Conservation (phyloP, 2,888 invertebrate species). For the Aphodius granarius region DNA sequence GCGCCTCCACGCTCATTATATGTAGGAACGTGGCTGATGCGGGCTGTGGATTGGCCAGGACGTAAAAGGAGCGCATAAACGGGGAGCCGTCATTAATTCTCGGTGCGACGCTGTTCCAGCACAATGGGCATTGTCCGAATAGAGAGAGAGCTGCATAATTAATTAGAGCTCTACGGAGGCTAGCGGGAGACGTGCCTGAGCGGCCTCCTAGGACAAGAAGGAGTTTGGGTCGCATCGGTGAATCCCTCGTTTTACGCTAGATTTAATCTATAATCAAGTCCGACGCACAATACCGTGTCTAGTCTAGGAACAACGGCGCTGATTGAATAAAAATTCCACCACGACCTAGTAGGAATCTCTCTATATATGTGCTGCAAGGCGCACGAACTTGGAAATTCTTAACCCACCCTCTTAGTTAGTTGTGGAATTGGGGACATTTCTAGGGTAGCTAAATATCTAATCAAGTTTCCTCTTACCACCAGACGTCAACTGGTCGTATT, state of each 20-base stretch:
- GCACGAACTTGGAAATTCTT: background rate
- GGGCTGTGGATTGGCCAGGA: background rate
- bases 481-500: background rate
- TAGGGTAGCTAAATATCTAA: background rate
- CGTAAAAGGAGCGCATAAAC: background rate
- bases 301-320: background rate
- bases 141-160: slow-evolving; percentile 40
- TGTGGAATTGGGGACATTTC: background rate
- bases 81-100: slow-evolving; percentile 39
- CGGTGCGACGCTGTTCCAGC: slow-evolving; percentile 35
- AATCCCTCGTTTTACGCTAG: slow-evolving; percentile 18
- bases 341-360: background rate
- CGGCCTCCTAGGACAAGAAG: slow-evolving; percentile 20
- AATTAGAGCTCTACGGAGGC: slow-evolving; percentile 36
- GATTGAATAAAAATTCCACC: background rate
- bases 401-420: background rate
- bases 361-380: background rate
- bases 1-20: background rate
- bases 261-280: slow-evolving; percentile 23
- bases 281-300: slow-evolving; percentile 5
- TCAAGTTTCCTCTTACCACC: background rate
- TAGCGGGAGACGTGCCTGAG: slow-evolving; percentile 33
- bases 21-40: background rate
- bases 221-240: slow-evolving; percentile 30
- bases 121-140: slow-evolving; percentile 42